These are phyloP conservation scores for Ecliptopera silaceata DNA, from an alignment of 2,888 invertebrate genomes.

Conservation along the genomic window DNA sequence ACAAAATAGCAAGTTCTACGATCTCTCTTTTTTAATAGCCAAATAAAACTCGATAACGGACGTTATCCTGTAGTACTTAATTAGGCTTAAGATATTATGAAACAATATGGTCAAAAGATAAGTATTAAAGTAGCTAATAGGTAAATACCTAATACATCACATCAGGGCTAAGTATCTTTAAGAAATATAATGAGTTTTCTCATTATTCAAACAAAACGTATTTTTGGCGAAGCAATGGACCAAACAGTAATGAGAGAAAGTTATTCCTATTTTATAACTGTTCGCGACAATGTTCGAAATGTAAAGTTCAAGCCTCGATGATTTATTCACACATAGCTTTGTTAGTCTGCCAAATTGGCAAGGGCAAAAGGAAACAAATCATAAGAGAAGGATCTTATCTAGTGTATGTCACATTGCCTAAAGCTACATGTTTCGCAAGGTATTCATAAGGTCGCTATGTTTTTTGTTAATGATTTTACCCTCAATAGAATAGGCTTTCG, in stretches of 20 bases:
- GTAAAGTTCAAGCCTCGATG: conserved; percentile 9
- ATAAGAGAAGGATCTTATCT: conserved; percentile 2
- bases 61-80: too few relatives aligned
- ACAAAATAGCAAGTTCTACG: too few relatives aligned
- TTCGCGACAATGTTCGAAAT: conserved; percentile 21
- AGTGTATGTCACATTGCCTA: conserved; percentile 10
- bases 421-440: neutral
- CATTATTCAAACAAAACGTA: neutral
- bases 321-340: conserved; percentile 2
- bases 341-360: conserved; percentile 14
- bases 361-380: conserved; percentile 11
- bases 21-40: too few relatives aligned
- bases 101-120: neutral
- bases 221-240: conserved; percentile 16
- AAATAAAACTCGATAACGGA: too few relatives aligned
- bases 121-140: conserved; percentile 4
- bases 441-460: too few relatives aligned
- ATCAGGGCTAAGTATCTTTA: neutral
- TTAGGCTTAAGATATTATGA: too few relatives aligned
- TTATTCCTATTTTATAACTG: conserved; percentile 13
- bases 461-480: too few relatives aligned
- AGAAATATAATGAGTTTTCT: neutral
- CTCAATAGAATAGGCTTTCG: too few relatives aligned
- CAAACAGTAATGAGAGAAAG: conserved; percentile 27
- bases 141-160: conserved; percentile 7